phyloP scores from a whole-genome alignment of 2,113 vertebrate species.

The Chitala chitala region DNA sequence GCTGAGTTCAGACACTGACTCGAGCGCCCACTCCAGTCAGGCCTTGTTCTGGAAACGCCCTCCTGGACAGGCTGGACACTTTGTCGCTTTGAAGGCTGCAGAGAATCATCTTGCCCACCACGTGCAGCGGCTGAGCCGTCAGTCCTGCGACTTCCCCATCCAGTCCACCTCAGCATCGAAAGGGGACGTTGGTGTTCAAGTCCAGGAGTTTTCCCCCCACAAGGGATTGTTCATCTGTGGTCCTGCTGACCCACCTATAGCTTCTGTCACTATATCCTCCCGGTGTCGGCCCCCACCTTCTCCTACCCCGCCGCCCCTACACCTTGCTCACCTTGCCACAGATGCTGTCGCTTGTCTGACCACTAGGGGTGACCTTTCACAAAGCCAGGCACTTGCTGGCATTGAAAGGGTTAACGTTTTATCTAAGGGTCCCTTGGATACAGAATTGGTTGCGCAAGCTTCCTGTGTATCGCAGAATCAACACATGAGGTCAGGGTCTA shows the following conservation, averaged over 20 bases:
- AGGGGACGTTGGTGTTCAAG: constrained; percentile 28
- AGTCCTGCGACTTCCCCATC: constrained; percentile 1
- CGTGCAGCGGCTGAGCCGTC: constrained; percentile 6
- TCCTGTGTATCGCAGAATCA: neutral
- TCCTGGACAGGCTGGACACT: neutral
- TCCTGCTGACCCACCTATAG: constrained; percentile 37
- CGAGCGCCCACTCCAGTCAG: constrained; percentile 45
- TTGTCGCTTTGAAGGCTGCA: constrained; percentile 12
- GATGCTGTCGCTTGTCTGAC: neutral
- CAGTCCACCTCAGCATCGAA: neutral
- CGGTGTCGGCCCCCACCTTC: constrained; percentile 37
- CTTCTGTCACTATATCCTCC: constrained; percentile 64
- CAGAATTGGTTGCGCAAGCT: neutral
- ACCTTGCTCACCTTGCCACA: constrained; percentile 26
- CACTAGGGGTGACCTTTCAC: neutral
- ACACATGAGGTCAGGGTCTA: neutral
- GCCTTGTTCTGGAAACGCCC: neutral
- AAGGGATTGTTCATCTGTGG: constrained; percentile 38
- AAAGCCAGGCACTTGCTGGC: neutral
- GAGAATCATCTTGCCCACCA: constrained; percentile 31
- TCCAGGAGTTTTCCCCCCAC: constrained; percentile 45
- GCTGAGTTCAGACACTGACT: constrained; percentile 57
- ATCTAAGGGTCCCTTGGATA: neutral
- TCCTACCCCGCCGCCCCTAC: constrained; percentile 33
- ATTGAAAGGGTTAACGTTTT: neutral